Evolutionary conservation across 2,888 invertebrate species (phyloP).

Genomic region (Lissonota sp.): DNA sequence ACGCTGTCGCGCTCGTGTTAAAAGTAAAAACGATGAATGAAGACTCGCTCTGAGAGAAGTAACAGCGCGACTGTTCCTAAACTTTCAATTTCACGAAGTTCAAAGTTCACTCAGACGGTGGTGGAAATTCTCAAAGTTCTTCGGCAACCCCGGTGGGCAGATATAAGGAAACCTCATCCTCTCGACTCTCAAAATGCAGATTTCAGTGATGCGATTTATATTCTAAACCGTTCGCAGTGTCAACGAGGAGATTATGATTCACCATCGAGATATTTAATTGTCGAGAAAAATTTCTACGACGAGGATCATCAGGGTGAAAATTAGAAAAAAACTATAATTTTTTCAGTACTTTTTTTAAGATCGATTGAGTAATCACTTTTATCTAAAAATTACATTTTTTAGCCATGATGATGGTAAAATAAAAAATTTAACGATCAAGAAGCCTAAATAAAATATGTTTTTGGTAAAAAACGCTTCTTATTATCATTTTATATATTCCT

Average conservation of each 20-base stretch:
- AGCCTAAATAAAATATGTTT: too few species aligned
- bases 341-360: too few species aligned
- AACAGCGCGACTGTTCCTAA: constrained; percentile 15
- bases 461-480: too few species aligned
- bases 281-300: too few species aligned
- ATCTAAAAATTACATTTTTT: too few species aligned
- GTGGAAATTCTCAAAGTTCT: constrained; percentile 21
- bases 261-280: background rate
- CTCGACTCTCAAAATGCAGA: constrained; percentile 5
- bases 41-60: constrained; percentile 10
- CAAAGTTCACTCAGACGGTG: constrained; percentile 32
- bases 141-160: constrained; percentile 12
- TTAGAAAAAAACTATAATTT: too few species aligned
- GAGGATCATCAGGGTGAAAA: too few species aligned
- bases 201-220: background rate
- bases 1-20: background rate
- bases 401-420: too few species aligned
- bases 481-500: too few species aligned
- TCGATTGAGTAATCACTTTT: too few species aligned
- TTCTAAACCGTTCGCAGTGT: background rate
- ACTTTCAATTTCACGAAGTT: constrained; percentile 29
- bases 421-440: too few species aligned
- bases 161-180: background rate
- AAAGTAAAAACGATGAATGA: background rate
- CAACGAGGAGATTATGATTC: background rate